Evolutionary conservation across 92 coral and sea anemone genomes (phyloP).

Genomic region (Palythoa grandis): DNA sequence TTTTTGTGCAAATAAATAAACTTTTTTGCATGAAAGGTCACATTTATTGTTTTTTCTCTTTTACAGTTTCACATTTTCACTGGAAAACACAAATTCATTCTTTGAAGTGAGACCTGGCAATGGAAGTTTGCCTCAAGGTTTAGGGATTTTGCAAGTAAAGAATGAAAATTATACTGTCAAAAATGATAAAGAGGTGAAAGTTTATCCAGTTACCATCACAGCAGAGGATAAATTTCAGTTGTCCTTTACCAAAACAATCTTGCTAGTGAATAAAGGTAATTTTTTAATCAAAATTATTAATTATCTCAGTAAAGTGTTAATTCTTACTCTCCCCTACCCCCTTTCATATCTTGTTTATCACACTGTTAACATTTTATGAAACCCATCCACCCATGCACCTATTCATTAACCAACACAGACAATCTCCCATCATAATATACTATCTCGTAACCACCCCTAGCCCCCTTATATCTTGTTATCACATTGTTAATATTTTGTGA

Average conservation of each 20-base stretch:
- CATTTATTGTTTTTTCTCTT: not conserved
- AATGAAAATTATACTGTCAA: constrained; percentile 10
- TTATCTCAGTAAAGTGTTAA: too few relatives aligned
- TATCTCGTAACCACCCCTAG: too few relatives aligned
- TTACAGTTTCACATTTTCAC: constrained; percentile 25
- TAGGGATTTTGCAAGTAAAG: constrained; percentile 28
- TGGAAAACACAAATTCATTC: not conserved
- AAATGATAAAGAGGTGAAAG: constrained; percentile 1
- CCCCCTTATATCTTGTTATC: too few relatives aligned
- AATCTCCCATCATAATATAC: too few relatives aligned
- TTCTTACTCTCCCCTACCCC: too few relatives aligned
- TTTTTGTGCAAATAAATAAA: too few relatives aligned
- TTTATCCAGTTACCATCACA: constrained; percentile 41
- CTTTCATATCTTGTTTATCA: too few relatives aligned
- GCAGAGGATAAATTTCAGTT: constrained; percentile 19
- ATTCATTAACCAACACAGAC: too few relatives aligned
- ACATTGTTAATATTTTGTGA: too few relatives aligned
- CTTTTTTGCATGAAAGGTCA: too few relatives aligned
- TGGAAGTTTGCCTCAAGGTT: not conserved
- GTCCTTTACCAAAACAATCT: constrained; percentile 30
- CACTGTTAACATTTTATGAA: too few relatives aligned
- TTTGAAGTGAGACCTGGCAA: constrained; percentile 33
- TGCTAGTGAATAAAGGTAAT: constrained; percentile 34
- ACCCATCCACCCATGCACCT: too few relatives aligned
- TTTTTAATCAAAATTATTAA: not conserved